Percentiles rank a stretch among this genome's conserved stretches.
Evolutionary conservation across 1,140 invertebrate species (phyloP).

Genomic region (Bradysia coprophila): DNA sequence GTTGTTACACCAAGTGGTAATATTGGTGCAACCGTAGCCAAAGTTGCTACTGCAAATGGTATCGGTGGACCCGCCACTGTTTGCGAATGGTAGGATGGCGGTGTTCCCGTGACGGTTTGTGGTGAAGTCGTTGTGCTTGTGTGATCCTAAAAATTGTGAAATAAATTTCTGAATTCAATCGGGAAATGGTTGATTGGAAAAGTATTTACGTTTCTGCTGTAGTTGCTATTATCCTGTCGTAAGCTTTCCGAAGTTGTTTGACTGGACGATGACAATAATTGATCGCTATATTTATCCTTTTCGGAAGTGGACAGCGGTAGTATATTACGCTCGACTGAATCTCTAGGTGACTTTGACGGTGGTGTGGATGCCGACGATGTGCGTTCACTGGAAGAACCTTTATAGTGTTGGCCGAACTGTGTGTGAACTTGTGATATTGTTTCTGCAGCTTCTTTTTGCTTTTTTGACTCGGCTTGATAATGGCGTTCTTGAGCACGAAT

Average conservation of each 20-base stretch:
- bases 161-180: neutral
- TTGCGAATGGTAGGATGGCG: slow-evolving; percentile 11
- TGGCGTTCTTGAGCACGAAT: slow-evolving; percentile 9
- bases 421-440: neutral
- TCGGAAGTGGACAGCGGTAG: neutral
- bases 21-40: slow-evolving; percentile 24
- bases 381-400: neutral
- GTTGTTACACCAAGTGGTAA: slow-evolving; percentile 23
- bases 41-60: slow-evolving; percentile 24
- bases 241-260: neutral
- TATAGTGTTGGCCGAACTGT: neutral
- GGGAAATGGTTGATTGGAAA: neutral
- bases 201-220: neutral
- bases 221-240: neutral
- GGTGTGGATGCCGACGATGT: neutral
- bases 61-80: slow-evolving; percentile 20
- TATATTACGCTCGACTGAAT: neutral
- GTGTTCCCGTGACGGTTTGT: slow-evolving; percentile 17
- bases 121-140: slow-evolving; percentile 20
- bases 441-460: slow-evolving; percentile 14
- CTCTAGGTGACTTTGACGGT: neutral
- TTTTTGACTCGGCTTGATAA: slow-evolving; percentile 11
- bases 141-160: slow-evolving; percentile 9
- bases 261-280: neutral
- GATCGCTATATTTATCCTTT: neutral